A percentile compares a stretch with the other conserved stretches of the same genome.
Evolutionary conservation across 1,140 invertebrate genomes (phyloP).

Genomic region (Heliothis virescens): DNA sequence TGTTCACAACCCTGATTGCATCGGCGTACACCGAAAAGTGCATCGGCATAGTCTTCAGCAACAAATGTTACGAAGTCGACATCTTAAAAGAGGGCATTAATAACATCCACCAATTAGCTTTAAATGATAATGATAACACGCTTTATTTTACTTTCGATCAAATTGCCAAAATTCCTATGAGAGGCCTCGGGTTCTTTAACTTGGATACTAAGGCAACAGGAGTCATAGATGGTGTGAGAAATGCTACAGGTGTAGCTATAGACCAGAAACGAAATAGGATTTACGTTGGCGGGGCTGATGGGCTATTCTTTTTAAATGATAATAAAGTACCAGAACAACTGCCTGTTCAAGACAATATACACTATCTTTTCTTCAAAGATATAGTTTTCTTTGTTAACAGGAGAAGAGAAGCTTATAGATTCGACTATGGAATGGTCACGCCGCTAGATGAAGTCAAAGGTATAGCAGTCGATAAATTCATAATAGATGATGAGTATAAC

Average conservation of each 20-base stretch:
- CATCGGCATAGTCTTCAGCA: conserved; percentile 64
- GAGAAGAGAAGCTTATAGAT: conserved; percentile 66
- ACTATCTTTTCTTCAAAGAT: conserved; percentile 68
- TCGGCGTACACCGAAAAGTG: conserved; percentile 65
- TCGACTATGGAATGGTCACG: conserved; percentile 66
- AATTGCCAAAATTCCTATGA: conserved; percentile 54
- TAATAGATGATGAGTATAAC: conserved; percentile 74
- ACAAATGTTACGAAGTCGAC: conserved; percentile 69
- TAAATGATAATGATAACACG: conserved; percentile 68
- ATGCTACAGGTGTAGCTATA: conserved; percentile 70
- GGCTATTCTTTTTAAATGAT: conserved; percentile 72
- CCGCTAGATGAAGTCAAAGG: conserved; percentile 62
- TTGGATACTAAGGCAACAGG: conserved; percentile 60
- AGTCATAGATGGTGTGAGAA: conserved; percentile 68
- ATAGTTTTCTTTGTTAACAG: conserved; percentile 68
- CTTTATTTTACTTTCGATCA: conserved; percentile 75
- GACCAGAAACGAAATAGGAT: conserved; percentile 70
- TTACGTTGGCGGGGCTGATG: conserved; percentile 73
- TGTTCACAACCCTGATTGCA: conserved; percentile 49
- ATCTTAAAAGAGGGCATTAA: conserved; percentile 76
- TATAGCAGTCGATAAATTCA: conserved; percentile 65
- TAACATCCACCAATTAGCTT: conserved; percentile 64
- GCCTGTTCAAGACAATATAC: conserved; percentile 68
- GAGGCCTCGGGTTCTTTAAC: conserved; percentile 66
- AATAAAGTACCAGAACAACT: conserved; percentile 67